Percentiles rank a stretch among this genome's conserved stretches.
Conservation (phyloP, 2,113 vertebrate species). For the Oreocharis arfaki region DNA sequence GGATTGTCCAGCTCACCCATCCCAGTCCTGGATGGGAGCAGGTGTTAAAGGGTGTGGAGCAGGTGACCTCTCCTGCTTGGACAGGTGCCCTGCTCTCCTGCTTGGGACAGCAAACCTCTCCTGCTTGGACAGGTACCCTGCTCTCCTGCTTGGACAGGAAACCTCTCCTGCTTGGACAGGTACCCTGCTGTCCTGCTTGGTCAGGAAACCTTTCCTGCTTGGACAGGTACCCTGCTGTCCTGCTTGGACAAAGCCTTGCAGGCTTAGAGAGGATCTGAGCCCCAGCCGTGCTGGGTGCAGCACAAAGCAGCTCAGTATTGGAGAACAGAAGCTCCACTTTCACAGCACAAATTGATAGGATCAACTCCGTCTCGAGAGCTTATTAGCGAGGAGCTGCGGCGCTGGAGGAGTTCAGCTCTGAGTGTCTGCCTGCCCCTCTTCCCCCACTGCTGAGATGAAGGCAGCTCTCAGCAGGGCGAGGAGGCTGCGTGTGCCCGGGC, state of each 20-base stretch:
- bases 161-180: not conserved
- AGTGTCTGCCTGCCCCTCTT: not conserved
- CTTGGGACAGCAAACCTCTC: too few species aligned
- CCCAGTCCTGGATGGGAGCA: fast-evolving
- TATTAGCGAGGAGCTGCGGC: not conserved
- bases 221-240: not conserved
- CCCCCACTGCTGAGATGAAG: not conserved
- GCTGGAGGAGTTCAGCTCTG: not conserved
- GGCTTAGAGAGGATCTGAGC: not conserved
- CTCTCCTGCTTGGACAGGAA: not conserved
- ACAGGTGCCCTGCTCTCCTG: not conserved
- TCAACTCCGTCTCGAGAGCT: not conserved
- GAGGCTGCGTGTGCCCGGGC: not conserved
- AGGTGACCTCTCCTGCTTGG: not conserved
- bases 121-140: not conserved
- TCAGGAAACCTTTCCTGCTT: not conserved
- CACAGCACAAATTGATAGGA: slow-evolving; percentile 13
- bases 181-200: fast-evolving
- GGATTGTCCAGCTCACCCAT: not conserved
- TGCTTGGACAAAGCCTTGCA: not conserved
- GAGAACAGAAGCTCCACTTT: slow-evolving; percentile 32
- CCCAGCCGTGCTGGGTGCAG: not conserved
- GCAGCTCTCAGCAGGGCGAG: not conserved
- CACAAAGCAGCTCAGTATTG: not conserved
- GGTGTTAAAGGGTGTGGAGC: not conserved